A percentile compares a stretch with the other conserved stretches of the same genome.
Conservation (phyloP, 1,140 invertebrate genomes). For the Drosophila ironensis region DNA sequence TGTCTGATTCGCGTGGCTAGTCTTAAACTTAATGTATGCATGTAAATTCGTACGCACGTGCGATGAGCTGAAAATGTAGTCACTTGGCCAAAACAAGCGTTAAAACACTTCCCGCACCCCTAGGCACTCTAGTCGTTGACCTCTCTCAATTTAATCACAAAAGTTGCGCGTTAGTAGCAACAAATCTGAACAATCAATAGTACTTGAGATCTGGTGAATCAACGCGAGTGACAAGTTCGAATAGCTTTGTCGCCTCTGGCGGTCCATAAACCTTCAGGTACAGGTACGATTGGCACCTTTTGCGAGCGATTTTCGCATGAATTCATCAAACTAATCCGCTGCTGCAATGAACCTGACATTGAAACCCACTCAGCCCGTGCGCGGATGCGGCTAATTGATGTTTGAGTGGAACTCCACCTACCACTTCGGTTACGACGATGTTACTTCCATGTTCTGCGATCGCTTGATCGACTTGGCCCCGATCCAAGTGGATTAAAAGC, state of each 20-base stretch:
- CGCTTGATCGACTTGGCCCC: neutral
- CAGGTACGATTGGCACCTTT: conserved; percentile 24
- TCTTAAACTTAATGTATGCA: conserved; percentile 2
- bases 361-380: conserved; percentile 53
- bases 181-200: conserved; percentile 26
- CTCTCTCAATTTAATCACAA: conserved; percentile 1
- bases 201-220: conserved; percentile 19
- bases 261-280: conserved; percentile 60
- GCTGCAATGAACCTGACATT: conserved; percentile 52
- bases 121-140: conserved; percentile 15
- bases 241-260: conserved; percentile 15
- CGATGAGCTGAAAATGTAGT: neutral
- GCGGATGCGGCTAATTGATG: conserved; percentile 47
- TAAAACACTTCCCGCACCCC: neutral
- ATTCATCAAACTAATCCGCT: conserved; percentile 45
- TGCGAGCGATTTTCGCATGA: conserved; percentile 24
- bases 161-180: neutral
- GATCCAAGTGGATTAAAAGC: no score
- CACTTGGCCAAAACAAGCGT: neutral
- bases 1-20: neutral
- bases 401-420: conserved; percentile 51
- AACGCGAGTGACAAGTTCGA: conserved; percentile 44
- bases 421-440: neutral
- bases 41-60: conserved; percentile 11
- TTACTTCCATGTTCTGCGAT: conserved; percentile 22